Conservation (phyloP, 1,140 invertebrate species). For the Cataglyphis hispanica region DNA sequence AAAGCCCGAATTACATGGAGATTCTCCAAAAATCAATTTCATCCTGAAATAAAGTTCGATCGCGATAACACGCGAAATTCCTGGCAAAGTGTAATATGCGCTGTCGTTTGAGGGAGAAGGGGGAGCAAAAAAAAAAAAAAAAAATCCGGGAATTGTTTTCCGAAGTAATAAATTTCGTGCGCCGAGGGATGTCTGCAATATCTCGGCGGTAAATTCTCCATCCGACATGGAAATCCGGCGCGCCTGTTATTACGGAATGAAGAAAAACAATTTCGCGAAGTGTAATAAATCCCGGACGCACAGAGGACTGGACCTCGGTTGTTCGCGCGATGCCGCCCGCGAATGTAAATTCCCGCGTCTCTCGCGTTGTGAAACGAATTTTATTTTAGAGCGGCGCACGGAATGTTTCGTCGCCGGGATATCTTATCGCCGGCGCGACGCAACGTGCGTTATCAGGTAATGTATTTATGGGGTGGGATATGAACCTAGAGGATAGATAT, state of each 20-base stretch:
- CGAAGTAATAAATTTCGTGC: slow-evolving; percentile 56
- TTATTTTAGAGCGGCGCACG: slow-evolving; percentile 30
- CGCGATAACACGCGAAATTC: slow-evolving; percentile 42
- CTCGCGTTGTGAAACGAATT: slow-evolving; percentile 21
- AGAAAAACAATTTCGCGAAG: slow-evolving; percentile 54
- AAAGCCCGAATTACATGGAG: slow-evolving; percentile 18
- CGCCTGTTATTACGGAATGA: slow-evolving; percentile 50
- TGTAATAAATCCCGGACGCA: slow-evolving; percentile 38
- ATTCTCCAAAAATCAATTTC: slow-evolving; percentile 50
- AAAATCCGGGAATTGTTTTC: slow-evolving; percentile 35
- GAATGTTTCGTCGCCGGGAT: slow-evolving; percentile 71
- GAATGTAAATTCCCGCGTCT: slow-evolving; percentile 37
- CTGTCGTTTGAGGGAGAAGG: background rate
- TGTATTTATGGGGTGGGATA: slow-evolving; percentile 84
- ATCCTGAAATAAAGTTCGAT: slow-evolving; percentile 27
- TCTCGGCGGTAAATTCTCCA: slow-evolving; percentile 37
- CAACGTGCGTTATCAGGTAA: slow-evolving; percentile 81
- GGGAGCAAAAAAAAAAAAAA: background rate
- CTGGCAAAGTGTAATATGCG: slow-evolving; percentile 38
- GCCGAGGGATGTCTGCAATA: slow-evolving; percentile 23
- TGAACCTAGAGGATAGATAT: slow-evolving; percentile 79
- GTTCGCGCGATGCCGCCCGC: background rate
- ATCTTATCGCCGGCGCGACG: slow-evolving; percentile 81
- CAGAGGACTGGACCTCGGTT: background rate
- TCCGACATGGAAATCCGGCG: slow-evolving; percentile 41